Evolutionary conservation across 2,797 vertebrate species (phyloP).

Genomic region (Simalia tracyae): DNA sequence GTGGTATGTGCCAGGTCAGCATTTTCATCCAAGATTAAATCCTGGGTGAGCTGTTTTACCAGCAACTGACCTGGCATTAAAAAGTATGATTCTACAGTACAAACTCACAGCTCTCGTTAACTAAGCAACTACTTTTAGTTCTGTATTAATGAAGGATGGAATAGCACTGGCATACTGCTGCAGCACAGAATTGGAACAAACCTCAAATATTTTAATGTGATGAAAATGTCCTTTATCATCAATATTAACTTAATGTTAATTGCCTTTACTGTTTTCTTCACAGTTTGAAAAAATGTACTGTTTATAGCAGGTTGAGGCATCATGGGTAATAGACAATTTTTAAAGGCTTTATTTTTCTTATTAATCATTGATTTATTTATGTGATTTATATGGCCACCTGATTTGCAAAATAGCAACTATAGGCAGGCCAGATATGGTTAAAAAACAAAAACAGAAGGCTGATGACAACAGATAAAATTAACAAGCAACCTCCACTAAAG

Average conservation of each 20-base stretch:
- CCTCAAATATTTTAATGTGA: background rate
- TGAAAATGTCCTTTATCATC: background rate
- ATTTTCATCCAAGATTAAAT: no score
- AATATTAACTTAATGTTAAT: background rate
- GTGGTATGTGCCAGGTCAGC: no score
- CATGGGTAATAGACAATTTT: background rate
- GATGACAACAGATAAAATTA: background rate
- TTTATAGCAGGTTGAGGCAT: background rate
- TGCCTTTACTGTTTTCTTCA: conserved; percentile 20
- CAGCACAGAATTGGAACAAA: background rate
- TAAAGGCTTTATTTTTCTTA: background rate
- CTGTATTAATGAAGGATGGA: conserved; percentile 20
- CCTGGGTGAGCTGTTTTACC: no score
- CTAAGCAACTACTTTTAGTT: conserved; percentile 25
- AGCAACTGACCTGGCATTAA: no score
- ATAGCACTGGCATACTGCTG: background rate
- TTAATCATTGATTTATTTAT: background rate
- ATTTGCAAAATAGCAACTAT: no score
- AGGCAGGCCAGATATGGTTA: no score
- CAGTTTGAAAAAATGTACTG: background rate
- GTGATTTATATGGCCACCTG: no score
- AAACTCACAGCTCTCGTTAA: background rate
- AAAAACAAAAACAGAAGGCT: no score
- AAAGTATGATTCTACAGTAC: no score
- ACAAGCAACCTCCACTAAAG: background rate